Evolutionary conservation across 1,140 invertebrate species (phyloP).

Genomic region (Eurosta solidaginis): DNA sequence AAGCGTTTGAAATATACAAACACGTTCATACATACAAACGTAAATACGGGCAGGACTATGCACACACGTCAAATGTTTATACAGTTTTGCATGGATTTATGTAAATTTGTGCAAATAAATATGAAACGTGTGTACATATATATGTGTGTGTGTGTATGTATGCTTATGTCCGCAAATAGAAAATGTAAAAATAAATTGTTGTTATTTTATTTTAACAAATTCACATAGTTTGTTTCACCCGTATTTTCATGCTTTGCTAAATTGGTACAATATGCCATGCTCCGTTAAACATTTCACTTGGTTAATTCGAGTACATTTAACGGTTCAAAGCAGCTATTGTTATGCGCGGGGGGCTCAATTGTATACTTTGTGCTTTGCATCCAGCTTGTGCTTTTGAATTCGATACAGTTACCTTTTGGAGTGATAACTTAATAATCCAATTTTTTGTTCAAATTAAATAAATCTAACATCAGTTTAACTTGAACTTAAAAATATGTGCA

Average conservation of each 20-base stretch:
- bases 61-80: neutral
- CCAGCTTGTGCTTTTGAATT: no score
- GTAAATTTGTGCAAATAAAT: conserved; percentile 1
- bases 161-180: neutral
- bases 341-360: no score
- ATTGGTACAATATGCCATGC: neutral
- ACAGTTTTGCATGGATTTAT: no score
- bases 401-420: no score
- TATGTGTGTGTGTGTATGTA: neutral
- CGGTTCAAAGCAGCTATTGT: neutral
- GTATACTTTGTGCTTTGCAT: no score
- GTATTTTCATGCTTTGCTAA: neutral
- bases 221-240: neutral
- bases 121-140: neutral
- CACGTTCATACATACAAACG: neutral
- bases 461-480: no score
- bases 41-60: neutral
- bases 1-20: neutral
- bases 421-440: no score
- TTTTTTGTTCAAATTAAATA: no score
- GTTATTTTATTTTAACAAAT: neutral
- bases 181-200: neutral
- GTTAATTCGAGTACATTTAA: conserved; percentile 2
- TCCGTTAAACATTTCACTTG: neutral
- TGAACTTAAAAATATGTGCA: no score